Evolutionary conservation across 2,888 invertebrate genomes (phyloP).

Genomic region (Crossocerus cetratus): DNA sequence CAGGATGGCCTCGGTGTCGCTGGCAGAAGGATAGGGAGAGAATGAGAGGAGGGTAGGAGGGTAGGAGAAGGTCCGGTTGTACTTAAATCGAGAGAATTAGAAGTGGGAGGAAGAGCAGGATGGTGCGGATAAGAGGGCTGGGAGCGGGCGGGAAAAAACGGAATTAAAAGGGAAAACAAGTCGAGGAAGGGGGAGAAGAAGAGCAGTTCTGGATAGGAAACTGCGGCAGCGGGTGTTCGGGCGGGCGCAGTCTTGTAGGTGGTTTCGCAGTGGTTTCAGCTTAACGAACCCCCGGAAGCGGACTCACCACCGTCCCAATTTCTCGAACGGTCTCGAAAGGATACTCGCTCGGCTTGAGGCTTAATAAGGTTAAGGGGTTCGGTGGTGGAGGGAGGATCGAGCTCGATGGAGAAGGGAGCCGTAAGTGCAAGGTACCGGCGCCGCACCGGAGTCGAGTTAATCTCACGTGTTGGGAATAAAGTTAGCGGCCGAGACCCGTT

Average conservation of each 20-base stretch:
- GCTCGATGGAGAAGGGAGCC: constrained; percentile 25
- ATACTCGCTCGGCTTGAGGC: constrained; percentile 60
- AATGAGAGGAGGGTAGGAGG: background rate
- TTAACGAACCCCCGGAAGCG: constrained; percentile 66
- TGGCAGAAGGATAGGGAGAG: background rate
- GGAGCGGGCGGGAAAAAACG: background rate
- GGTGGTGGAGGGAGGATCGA: constrained; percentile 8
- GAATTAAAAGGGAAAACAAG: constrained; percentile 12
- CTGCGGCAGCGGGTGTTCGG: constrained; percentile 5
- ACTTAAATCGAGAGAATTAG: background rate
- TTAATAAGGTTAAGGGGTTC: constrained; percentile 65
- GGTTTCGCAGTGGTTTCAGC: constrained; percentile 61
- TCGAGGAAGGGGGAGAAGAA: constrained; percentile 17
- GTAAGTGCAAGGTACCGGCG: constrained; percentile 54
- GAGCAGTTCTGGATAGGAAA: background rate
- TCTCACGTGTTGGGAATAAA: constrained; percentile 70
- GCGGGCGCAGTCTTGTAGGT: constrained; percentile 47
- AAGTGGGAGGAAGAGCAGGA: background rate
- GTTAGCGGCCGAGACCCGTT: constrained; percentile 61
- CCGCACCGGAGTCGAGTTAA: constrained; percentile 59
- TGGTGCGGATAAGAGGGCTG: background rate
- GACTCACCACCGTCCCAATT: constrained; percentile 65
- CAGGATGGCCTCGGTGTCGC: too few relatives aligned
- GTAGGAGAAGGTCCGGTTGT: background rate
- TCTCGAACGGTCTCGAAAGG: constrained; percentile 66